A percentile compares a stretch with the other conserved stretches of the same genome.
Conservation (phyloP, 2,797 vertebrate species). For the Lepus townsendii region DNA sequence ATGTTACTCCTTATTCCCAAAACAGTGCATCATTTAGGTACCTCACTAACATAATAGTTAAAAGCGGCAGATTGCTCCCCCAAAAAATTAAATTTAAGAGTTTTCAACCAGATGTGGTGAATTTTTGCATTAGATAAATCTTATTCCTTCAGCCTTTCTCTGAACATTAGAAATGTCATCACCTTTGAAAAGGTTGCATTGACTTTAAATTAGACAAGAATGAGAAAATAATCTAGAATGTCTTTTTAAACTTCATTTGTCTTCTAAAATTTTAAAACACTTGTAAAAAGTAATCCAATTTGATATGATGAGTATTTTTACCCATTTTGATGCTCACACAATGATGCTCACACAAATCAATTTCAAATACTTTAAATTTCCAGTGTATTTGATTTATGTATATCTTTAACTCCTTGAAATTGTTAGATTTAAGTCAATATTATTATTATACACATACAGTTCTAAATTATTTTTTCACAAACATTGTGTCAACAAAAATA, state of each 20-base stretch:
- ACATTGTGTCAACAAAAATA: slow-evolving; percentile 1
- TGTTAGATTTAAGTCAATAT: background rate
- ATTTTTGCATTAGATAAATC: slow-evolving; percentile 68
- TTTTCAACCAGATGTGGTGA: slow-evolving; percentile 63
- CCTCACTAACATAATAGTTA: background rate
- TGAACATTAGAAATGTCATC: slow-evolving; percentile 75
- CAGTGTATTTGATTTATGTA: background rate
- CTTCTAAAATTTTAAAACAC: slow-evolving; percentile 28
- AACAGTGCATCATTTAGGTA: background rate
- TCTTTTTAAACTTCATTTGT: slow-evolving; percentile 58
- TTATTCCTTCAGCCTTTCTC: slow-evolving; percentile 55
- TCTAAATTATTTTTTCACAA: background rate
- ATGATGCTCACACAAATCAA: background rate
- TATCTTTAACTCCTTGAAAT: slow-evolving; percentile 12
- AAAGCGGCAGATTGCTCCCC: background rate
- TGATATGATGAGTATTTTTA: background rate
- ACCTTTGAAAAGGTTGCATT: slow-evolving; percentile 77
- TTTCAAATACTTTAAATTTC: background rate
- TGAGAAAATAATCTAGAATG: slow-evolving; percentile 43
- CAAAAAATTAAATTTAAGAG: background rate
- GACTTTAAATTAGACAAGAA: slow-evolving; percentile 74
- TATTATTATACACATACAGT: background rate
- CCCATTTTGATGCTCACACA: background rate
- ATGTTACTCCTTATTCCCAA: background rate
- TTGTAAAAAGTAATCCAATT: slow-evolving; percentile 42